Conservation (phyloP, 2,113 vertebrate genomes). For the Semnopithecus entellus region DNA sequence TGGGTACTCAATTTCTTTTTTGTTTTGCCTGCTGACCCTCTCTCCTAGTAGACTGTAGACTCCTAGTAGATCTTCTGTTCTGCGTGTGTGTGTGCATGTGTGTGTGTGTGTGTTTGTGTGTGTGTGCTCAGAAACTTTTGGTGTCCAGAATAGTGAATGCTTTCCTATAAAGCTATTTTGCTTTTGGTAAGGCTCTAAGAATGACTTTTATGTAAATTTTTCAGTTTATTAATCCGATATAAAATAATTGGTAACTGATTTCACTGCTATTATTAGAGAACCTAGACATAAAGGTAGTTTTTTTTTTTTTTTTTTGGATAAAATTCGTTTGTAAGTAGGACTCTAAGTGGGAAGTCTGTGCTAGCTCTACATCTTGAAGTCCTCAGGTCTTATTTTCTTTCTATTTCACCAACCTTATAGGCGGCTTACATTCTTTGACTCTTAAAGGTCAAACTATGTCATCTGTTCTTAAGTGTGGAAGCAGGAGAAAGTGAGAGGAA, state of each 20-base stretch:
- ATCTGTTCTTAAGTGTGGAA: background rate
- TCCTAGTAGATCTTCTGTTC: too few species aligned
- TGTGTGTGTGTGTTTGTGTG: background rate
- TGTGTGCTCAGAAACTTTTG: background rate
- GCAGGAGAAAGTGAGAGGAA: background rate
- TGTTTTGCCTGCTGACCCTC: background rate
- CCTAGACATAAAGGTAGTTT: background rate
- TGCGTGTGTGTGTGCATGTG: background rate
- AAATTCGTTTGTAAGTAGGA: background rate
- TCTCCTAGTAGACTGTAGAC: background rate
- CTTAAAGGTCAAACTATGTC: background rate
- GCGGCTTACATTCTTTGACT: background rate
- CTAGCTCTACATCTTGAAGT: background rate
- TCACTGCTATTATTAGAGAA: background rate
- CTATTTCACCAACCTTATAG: background rate
- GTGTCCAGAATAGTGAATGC: background rate
- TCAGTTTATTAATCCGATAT: background rate
- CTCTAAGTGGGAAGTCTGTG: background rate
- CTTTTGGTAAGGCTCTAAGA: slow-evolving; percentile 1
- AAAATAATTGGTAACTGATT: background rate
- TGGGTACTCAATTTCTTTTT: background rate
- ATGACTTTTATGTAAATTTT: slow-evolving; percentile 21
- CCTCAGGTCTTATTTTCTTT: background rate
- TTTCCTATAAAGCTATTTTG: background rate
- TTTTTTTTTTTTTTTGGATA: background rate